Evolutionary conservation across 1,140 invertebrate species (phyloP), one percentile per base, ranked within the genome.

Genomic region (Stegodyphus dumicola): DNA sequence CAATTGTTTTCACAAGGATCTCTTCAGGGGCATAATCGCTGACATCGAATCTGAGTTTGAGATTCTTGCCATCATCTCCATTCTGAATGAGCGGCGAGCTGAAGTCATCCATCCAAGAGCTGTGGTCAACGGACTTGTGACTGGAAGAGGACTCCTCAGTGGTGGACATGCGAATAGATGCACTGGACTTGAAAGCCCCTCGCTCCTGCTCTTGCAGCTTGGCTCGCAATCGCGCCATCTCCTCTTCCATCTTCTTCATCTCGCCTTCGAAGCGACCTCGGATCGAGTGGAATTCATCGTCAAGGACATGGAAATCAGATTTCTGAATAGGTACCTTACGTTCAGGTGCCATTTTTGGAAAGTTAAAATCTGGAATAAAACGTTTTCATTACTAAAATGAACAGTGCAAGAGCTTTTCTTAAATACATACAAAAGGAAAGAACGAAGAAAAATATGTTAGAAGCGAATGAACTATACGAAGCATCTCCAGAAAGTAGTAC

Each of bases 211-310:
- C 96, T 94, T 97, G 95, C 79, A 98, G 92, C 90, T 98, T 96
- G 84, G 95, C 95, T 87, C 97, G 93, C 92, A 99, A 98, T 92
- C 95, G 95, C 90, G 95, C 95, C 97, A 99, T 99, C 92, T 99
- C 97, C 88, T 98, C 97, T 92, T 99, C 97, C 96, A 99, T 98
- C 92, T 96, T 96, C 88, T 95, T 93, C 97, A 99, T 99, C 93
- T 99, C 97, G 77, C 94, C 94, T 91, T 99, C 97, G 90, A 99
- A 99, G 85, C 96, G 93, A 90, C 98, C 97, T 87, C 97, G 94
- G 90, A 99, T 98, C 90, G 95, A 97, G 89, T 95, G 96, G 92
- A 98, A 99, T 92, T 99, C 97, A 77, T 95, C 96, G 91, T 98
- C 97, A 91, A 98, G 95, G 88, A 98, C 96, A 91, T 95, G 97